phyloP scores from a whole-genome alignment of 2,888 invertebrate genomes.

The Trissolcus brochymenae region DNA sequence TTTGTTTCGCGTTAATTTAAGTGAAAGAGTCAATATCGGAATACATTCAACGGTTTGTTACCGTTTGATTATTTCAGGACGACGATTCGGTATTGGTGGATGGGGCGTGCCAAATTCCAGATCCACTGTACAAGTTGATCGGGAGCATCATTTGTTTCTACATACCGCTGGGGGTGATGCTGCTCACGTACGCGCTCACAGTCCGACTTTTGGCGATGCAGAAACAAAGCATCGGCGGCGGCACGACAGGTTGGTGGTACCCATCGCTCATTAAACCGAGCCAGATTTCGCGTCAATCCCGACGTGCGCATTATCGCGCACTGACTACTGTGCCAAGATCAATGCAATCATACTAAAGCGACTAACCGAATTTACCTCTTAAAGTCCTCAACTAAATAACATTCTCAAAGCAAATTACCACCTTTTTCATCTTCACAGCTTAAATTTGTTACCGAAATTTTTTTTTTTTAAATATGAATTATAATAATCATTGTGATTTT shows the following conservation, averaged over 20 bases:
- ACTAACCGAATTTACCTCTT: no score
- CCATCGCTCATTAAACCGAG: constrained; percentile 8
- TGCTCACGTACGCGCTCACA: constrained; percentile 95
- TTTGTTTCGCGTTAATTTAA: background rate
- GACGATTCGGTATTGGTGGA: constrained; percentile 89
- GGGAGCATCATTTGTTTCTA: constrained; percentile 97
- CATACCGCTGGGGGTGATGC: constrained; percentile 95
- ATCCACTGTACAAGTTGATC: constrained; percentile 91
- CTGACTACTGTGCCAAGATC: no score
- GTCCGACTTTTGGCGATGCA: constrained; percentile 91
- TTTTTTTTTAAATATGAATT: no score
- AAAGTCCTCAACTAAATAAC: no score
- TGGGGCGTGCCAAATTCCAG: constrained; percentile 91
- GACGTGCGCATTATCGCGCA: no score
- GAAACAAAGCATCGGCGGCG: constrained; percentile 83
- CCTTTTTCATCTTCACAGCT: no score
- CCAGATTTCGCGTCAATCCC: constrained; percentile 9
- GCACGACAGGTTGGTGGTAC: constrained; percentile 82
- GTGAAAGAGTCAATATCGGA: background rate
- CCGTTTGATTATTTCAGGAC: constrained; percentile 79
- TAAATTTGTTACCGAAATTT: no score
- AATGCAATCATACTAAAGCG: no score
- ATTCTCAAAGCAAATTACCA: no score
- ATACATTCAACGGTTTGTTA: constrained; percentile 18
- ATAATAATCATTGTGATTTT: no score